Evolutionary conservation across 2,113 vertebrate species (phyloP).

Genomic region (Genyomyrus donnyi): DNA sequence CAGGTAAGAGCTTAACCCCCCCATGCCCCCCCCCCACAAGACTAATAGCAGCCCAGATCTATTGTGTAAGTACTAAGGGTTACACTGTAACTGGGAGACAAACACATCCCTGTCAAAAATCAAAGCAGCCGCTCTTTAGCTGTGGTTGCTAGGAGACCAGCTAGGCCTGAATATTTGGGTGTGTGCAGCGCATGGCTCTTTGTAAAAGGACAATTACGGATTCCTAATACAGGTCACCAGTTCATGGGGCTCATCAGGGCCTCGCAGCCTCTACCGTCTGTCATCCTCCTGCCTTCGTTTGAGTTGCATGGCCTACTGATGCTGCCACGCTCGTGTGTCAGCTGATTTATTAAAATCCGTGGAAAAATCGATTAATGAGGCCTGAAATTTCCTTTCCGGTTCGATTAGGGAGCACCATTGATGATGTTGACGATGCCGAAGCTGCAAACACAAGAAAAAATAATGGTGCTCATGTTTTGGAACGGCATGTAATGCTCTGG

Average conservation of each 20-base stretch:
- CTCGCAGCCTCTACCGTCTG: background rate
- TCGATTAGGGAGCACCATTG: constrained; percentile 36
- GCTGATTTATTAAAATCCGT: background rate
- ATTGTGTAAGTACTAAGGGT: background rate
- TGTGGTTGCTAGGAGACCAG: constrained; percentile 58
- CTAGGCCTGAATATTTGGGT: constrained; percentile 24
- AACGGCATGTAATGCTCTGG: background rate
- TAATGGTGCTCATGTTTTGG: background rate
- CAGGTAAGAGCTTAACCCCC: constrained; percentile 59
- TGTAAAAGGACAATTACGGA: constrained; percentile 58
- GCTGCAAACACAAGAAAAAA: background rate
- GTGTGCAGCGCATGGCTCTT: constrained; percentile 46
- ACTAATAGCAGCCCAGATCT: background rate
- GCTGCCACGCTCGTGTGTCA: background rate
- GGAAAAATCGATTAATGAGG: background rate
- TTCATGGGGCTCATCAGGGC: constrained; percentile 48
- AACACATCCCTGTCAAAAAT: constrained; percentile 25
- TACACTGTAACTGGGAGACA: constrained; percentile 19
- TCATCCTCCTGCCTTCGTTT: background rate
- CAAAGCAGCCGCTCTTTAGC: constrained; percentile 31
- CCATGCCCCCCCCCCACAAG: background rate
- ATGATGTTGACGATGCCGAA: constrained; percentile 27
- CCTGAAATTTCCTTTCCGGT: constrained; percentile 6
- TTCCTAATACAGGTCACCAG: constrained; percentile 57
- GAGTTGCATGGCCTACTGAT: background rate